Evolutionary conservation across 2,797 vertebrate species (phyloP), one percentile per base, ranked within the genome.

Genomic region (Sus cebifrons): DNA sequence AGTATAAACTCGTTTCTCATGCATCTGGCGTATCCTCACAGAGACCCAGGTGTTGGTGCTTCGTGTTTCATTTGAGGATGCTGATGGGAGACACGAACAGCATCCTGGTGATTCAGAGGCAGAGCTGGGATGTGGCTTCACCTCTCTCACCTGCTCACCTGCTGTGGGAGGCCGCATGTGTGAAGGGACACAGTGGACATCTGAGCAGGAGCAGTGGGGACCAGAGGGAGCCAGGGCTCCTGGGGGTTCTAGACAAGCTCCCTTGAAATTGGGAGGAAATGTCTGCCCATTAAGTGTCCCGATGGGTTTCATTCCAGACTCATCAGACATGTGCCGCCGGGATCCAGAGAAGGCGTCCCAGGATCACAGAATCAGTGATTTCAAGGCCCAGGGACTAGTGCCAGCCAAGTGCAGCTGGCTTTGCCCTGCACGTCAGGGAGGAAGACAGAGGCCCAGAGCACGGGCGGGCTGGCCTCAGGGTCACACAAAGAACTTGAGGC

Each of bases 31-130:
- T 29, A n/a, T 40, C 54, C 36, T 67, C 65, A 0, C 5, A 52
- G 29, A 67, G 10, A 18, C 25, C 74, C 20, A 32, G 71, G 58
- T 16, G 29, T 18, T 4, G 18, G 21, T 10, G 44, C 44, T 49
- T 6, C 44, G 9, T 49, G 2, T 49, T 49, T 49, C 54, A 93
- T 4, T 16, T 5, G 14, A 12, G 36, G 7, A 36, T 2, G 1
- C 4, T 3, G 12, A 9, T 15, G 8, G 29, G 29, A 79, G n/a
- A 23, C 0, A 0, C 0, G 7, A 8, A 58, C 36, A 1, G 12
- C 4, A 0, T 36, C 49, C 20, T 13, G 29, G 16, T n/a, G 15
- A 21, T 40, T 20, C 23, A 71, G 54, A 67, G 64, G 83, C 44
- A 65, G 3, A 29, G 67, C 10, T 58, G 13, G 17, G 21, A 14